Base-by-base conservation (phyloP, 2,888 invertebrate genomes). In the Horisme vitalbata region DNA sequence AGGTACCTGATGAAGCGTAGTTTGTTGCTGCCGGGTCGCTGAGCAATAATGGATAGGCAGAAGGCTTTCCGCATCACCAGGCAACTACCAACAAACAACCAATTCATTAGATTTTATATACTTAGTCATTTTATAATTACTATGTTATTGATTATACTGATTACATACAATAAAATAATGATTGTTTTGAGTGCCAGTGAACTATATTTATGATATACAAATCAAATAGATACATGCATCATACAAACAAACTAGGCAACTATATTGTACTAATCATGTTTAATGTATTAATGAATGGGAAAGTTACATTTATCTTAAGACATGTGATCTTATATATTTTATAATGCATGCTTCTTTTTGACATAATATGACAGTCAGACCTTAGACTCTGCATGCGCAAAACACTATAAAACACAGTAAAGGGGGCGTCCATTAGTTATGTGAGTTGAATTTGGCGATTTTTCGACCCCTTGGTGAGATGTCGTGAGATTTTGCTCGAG, bases 41-140 rank as follows among this genome's bases (percentile, higher is more conserved):
- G 90, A 90, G 90, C 90, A 90, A 90, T 90, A 90, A 90, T 90
- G 90, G 83, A 90, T 90, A 83, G 90, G 90, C 89, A 90, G 90
- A 89, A 90, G 90, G 87, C 90, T 90, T 90, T 90, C 90, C 87
- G 90, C 90, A 88, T 90, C 90, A 89, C 90, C 90, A 88, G 90
- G 90, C 90, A 90, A 90, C 90, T 89, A 90, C 87, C 90, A 90
- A 90, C 90, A 90, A 89, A 89, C 84, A 90, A 89, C 86, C 83
- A 83, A 85, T 85, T 83, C 73, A 87, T 87, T 86, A 87, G 75
- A 83, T 73, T 77, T 79, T 79, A 60, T 71, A 69, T 74, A 72
- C 66, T 65, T 54, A 55, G 39, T 49, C 43, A 20, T 54, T 52
- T 45, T 52, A 45, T 54, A 54, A 50, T n/a, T n/a, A n/a, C 45